A percentile compares a stretch with the other conserved stretches of the same genome.
phyloP scores from a whole-genome alignment of 2,888 invertebrate genomes.

The Silvanus unidentatus region DNA sequence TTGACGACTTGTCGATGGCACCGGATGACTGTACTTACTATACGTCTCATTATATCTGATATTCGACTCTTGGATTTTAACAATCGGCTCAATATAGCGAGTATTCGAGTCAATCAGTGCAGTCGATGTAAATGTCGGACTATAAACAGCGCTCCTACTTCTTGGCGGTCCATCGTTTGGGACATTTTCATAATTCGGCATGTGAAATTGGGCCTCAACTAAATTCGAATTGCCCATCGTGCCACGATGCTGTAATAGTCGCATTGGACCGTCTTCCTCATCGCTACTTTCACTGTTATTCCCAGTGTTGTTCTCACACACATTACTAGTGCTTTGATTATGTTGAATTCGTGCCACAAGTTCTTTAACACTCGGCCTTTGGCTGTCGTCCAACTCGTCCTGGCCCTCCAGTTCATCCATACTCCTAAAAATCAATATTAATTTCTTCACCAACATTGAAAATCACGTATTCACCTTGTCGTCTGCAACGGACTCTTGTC shows the following conservation, averaged over 20 bases:
- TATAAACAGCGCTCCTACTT: conserved; percentile 50
- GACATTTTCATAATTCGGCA: conserved; percentile 55
- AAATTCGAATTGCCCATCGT: conserved; percentile 54
- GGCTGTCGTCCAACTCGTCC: conserved; percentile 37
- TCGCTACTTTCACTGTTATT: conserved; percentile 44
- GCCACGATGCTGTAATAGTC: conserved; percentile 46
- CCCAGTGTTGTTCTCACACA: conserved; percentile 23
- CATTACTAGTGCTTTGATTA: conserved; percentile 29
- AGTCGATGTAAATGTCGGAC: conserved; percentile 41
- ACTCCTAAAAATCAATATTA: conserved; percentile 32
- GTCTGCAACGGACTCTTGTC: conserved; percentile 33
- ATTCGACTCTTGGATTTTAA: conserved; percentile 36
- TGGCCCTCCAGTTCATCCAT: conserved; percentile 43
- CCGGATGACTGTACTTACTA: conserved; percentile 23
- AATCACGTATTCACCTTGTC: too few relatives aligned
- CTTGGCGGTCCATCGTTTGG: conserved; percentile 37
- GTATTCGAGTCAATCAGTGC: conserved; percentile 34
- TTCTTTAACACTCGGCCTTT: conserved; percentile 57
- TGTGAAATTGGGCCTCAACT: conserved; percentile 30
- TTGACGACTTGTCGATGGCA: conserved; percentile 7
- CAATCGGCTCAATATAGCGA: conserved; percentile 39
- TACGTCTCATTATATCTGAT: conserved; percentile 29
- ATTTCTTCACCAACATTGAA: too few relatives aligned
- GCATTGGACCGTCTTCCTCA: conserved; percentile 42
- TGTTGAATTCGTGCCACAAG: conserved; percentile 58